A percentile compares a stretch with the other conserved stretches of the same genome.
Evolutionary conservation across 92 coral and sea anemone species (phyloP).

Genomic region (Parazoanthus darwini): DNA sequence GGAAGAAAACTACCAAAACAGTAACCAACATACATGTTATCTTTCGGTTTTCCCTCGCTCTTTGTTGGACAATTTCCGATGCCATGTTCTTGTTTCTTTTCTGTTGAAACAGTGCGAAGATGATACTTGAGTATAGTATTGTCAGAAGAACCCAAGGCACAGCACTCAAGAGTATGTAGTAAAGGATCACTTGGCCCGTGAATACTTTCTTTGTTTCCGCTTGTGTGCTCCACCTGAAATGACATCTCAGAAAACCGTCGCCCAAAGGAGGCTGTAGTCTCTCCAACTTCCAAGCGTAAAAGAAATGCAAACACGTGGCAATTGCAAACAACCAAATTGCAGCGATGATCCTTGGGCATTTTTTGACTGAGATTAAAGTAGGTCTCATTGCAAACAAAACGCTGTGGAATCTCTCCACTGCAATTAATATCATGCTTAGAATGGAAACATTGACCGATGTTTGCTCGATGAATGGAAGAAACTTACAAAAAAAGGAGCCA

Average conservation of each 20-base stretch:
- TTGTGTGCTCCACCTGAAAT: conserved; percentile 14
- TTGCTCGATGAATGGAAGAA: conserved; percentile 34
- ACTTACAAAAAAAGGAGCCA: conserved; percentile 21
- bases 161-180: conserved; percentile 22
- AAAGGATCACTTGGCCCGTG: conserved; percentile 18
- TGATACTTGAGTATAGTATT: conserved; percentile 16
- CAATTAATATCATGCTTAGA: conserved; percentile 36
- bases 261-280: background rate
- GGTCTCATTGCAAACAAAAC: conserved; percentile 30
- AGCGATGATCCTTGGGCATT: conserved; percentile 15
- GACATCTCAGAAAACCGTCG: background rate
- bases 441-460: conserved; percentile 36
- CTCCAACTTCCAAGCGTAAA: conserved; percentile 19
- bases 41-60: conserved; percentile 20
- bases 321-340: conserved; percentile 27
- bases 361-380: conserved; percentile 22
- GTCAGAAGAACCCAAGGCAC: conserved; percentile 15
- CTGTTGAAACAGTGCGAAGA: conserved; percentile 20
- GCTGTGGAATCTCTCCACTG: conserved; percentile 37
- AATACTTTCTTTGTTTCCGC: conserved; percentile 4
- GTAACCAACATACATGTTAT: conserved; percentile 30
- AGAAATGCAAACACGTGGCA: conserved; percentile 23
- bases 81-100: conserved; percentile 21
- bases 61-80: conserved; percentile 1
- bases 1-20: background rate